These are phyloP conservation scores for Zosterops pallidus DNA, from an alignment of 2,113 vertebrate genomes.

Conservation along the genomic window DNA sequence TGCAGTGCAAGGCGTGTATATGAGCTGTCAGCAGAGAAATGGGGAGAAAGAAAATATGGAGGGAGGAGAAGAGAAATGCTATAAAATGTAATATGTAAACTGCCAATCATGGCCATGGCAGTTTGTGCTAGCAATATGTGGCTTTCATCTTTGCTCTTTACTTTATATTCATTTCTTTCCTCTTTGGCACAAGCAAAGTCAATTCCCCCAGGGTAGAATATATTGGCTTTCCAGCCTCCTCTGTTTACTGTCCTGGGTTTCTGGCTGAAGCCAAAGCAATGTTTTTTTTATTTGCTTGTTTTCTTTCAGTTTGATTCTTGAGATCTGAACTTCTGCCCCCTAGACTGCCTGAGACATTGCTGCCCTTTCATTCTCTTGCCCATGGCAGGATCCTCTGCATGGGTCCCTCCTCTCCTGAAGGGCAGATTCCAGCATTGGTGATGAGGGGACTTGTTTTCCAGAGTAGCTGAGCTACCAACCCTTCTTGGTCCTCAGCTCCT, in stretches of 20 bases:
- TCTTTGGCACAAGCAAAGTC: not conserved
- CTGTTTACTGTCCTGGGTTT: not conserved
- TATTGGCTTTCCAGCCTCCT: not conserved
- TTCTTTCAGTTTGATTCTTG: slow-evolving; percentile 6
- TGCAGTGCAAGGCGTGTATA: not conserved
- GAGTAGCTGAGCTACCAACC: not conserved
- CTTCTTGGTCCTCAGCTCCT: not conserved
- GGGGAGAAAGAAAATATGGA: slow-evolving; percentile 1
- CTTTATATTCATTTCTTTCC: slow-evolving; percentile 13
- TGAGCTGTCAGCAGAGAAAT: slow-evolving; percentile 20
- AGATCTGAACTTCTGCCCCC: not conserved
- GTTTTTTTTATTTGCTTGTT: not conserved
- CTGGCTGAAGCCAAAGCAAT: not conserved
- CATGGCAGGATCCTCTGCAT: fast-evolving
- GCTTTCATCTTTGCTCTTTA: slow-evolving; percentile 24
- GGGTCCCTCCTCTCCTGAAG: not conserved
- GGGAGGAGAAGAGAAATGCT: slow-evolving; percentile 11
- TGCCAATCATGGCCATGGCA: not conserved
- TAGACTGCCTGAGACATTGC: not conserved
- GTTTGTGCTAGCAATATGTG: not conserved
- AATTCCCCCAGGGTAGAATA: not conserved
- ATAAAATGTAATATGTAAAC: slow-evolving; percentile 36
- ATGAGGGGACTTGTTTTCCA: not conserved
- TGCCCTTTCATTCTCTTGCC: not conserved
- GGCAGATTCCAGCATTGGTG: fast-evolving